These are phyloP conservation scores for Blastobasis adustella DNA, from an alignment of 2,888 invertebrate species.

Conservation along the genomic window DNA sequence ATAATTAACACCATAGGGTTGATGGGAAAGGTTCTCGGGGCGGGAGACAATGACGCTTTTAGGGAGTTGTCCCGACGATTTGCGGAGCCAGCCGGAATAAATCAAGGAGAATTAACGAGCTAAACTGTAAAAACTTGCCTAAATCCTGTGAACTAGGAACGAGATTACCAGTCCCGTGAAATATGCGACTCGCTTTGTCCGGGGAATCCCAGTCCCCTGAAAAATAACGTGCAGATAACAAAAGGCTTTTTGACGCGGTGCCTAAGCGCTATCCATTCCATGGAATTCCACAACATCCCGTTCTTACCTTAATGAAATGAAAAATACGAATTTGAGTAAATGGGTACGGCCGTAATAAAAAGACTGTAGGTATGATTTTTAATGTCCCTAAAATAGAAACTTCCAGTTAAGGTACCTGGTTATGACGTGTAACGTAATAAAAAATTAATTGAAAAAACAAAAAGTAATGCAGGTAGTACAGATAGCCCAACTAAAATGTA, in stretches of 20 bases:
- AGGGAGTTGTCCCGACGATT: too few species aligned
- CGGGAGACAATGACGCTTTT: too few species aligned
- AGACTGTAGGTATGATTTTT: background rate
- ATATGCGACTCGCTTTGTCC: slow-evolving; percentile 63
- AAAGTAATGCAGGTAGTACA: too few species aligned
- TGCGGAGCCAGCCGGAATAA: slow-evolving; percentile 20
- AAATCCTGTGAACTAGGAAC: slow-evolving; percentile 51
- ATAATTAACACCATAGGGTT: too few species aligned
- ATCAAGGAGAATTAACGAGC: slow-evolving; percentile 35
- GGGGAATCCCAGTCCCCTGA: slow-evolving; percentile 51
- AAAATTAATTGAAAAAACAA: too few species aligned
- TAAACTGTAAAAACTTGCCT: slow-evolving; percentile 45
- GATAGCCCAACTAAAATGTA: too few species aligned
- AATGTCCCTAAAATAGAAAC: background rate
- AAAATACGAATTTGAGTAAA: slow-evolving; percentile 7
- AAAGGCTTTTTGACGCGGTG: slow-evolving; percentile 55
- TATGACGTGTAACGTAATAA: too few species aligned
- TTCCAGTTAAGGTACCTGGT: background rate
- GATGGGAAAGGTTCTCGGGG: too few species aligned
- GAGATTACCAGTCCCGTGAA: slow-evolving; percentile 61
- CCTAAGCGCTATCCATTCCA: slow-evolving; percentile 39
- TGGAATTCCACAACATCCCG: slow-evolving; percentile 40
- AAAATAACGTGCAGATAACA: slow-evolving; percentile 65
- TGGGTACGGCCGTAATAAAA: background rate
- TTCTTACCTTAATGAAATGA: slow-evolving; percentile 35